Evolutionary conservation across 2,113 vertebrate genomes (phyloP).

Genomic region (Lota lota): DNA sequence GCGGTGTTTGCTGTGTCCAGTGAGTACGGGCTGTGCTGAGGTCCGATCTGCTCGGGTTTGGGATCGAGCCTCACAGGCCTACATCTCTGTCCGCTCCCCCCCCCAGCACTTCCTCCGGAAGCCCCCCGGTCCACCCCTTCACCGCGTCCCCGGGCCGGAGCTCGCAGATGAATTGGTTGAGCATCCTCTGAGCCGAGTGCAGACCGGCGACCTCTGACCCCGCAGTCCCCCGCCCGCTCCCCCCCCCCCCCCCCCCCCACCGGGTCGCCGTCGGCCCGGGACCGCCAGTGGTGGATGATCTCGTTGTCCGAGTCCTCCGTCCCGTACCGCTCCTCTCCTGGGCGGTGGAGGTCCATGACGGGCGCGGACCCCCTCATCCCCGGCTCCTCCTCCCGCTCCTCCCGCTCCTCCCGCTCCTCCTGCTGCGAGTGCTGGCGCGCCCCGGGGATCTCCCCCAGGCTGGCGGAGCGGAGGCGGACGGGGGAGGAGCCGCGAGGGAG

Average conservation of each 20-base stretch:
- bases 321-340: constrained; percentile 14
- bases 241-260: not conserved
- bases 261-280: constrained; percentile 10
- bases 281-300: constrained; percentile 65
- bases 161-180: constrained; percentile 61
- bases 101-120: constrained; percentile 45
- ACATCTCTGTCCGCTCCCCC: constrained; percentile 57
- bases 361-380: constrained; percentile 37
- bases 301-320: constrained; percentile 55
- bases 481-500: constrained; percentile 33
- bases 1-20: not conserved
- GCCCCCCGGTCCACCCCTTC: constrained; percentile 22
- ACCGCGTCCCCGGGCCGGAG: constrained; percentile 27
- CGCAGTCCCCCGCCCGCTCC: not conserved
- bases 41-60: not conserved
- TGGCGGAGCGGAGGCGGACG: constrained; percentile 68
- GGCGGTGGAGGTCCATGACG: constrained; percentile 64
- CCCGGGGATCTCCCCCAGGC: constrained; percentile 68
- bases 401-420: constrained; percentile 29
- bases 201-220: constrained; percentile 35
- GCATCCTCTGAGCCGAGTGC: constrained; percentile 64
- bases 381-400: constrained; percentile 39
- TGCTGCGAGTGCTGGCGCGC: constrained; percentile 45
- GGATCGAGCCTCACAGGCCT: constrained; percentile 7
- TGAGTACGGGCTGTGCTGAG: not conserved